Evolutionary conservation across 2,113 vertebrate species (phyloP).

Genomic region (Galbula dea): DNA sequence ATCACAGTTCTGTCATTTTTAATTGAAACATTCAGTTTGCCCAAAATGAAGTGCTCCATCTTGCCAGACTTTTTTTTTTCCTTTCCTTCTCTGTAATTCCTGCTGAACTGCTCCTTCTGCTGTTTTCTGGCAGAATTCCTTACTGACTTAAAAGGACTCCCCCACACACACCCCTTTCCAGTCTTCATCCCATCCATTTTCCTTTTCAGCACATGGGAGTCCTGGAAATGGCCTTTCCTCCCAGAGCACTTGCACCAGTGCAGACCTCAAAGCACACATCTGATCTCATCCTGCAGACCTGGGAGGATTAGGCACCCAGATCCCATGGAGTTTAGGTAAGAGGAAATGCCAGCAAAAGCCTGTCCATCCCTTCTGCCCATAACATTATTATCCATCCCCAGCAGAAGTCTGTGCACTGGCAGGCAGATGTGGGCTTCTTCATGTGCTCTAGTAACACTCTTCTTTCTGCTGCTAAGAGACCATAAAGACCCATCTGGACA

Average conservation of each 20-base stretch:
- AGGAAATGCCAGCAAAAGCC: neutral
- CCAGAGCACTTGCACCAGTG: neutral
- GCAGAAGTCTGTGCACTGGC: neutral
- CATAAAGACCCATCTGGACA: too few species aligned
- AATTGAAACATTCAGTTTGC: constrained; percentile 68
- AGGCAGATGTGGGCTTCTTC: neutral
- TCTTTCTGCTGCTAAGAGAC: neutral
- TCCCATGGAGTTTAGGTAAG: neutral
- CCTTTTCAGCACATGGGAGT: neutral
- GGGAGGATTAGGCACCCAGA: neutral
- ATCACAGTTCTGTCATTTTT: constrained; percentile 64
- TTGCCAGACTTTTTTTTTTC: constrained; percentile 41
- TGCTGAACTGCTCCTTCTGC: constrained; percentile 63
- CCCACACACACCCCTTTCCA: neutral
- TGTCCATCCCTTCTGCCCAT: neutral
- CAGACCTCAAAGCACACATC: neutral
- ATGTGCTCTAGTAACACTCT: neutral
- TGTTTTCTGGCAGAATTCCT: constrained; percentile 56
- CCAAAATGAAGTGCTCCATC: constrained; percentile 66
- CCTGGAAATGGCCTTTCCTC: constrained; percentile 36
- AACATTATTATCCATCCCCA: neutral
- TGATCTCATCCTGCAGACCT: neutral
- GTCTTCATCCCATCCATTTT: constrained; percentile 33
- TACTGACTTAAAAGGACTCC: constrained; percentile 18
- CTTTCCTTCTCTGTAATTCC: constrained; percentile 32